Base-by-base conservation (phyloP, 2,888 invertebrate species). In the Branchipolynoe longqiensis region DNA sequence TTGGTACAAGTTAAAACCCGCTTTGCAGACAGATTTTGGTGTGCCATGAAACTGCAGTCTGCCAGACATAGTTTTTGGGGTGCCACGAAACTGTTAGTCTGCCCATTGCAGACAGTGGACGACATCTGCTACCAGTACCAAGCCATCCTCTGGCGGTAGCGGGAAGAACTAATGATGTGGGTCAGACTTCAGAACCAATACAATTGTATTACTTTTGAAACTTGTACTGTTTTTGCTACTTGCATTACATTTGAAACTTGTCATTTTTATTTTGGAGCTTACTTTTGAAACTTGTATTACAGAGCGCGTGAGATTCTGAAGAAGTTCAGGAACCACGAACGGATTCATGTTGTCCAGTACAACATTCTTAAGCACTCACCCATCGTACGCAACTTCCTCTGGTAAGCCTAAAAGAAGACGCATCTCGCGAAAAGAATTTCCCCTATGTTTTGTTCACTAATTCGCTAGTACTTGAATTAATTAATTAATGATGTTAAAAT, bases 251-350 rank as follows among this genome's bases (percentile, higher is more conserved):
- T 31, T 36, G 25, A 25, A 41, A 6, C n/a, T 40, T 14, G 33
- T 18, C 62, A 14, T 62, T n/a, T n/a, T 3, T 73, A 4, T 41
- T 74, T 74, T 38, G 31, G 3, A 36, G 0, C 48, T 4, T 41
- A 8, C 18, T 56, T 56, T 33, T 56, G 12, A 36, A 4, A 41
- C 14, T 40, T 82, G 2, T 54, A 2, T 58, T 82, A 8, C 56
- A 82, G 82, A 33, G 31, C 48, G 14, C 54, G 58, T n/a, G 82
- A 82, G 22, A 82, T 82, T 18, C 25, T 82, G n/a, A 48, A 36
- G 36, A 58, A 54, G 12, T 82, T 82, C 36, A n/a, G 56, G 38
- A 56, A 31, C 22, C 82, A 82, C 58, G 18, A 58, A 22, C 28
- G 18, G 1, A 2, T 82, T 4, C 36, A 38, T 18, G 82, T 82